Evolutionary conservation across 2,113 vertebrate species (phyloP), one percentile per base, ranked within the genome.

Genomic region (Ageneiosus marmoratus): DNA sequence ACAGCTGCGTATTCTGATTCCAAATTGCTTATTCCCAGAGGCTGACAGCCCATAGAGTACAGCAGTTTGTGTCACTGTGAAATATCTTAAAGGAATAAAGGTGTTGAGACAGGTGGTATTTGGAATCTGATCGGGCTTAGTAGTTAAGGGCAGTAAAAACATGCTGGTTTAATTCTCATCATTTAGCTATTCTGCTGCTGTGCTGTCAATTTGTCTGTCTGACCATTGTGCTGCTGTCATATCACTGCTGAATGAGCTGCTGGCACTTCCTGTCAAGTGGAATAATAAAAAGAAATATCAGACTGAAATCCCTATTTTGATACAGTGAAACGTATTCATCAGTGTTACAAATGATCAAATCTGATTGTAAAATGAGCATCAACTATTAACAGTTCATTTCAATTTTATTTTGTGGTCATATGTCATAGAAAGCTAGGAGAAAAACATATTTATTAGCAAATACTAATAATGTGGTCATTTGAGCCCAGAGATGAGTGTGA

Each of bases 11-110:
- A 72, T 70, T 46, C 53, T 48, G 32, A 77, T 53, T 70, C 50
- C 55, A 55, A 76, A 76, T 55, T 37, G 73, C 73, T 77, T 65
- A 50, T 63, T 83, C 73, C 60, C 73, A 83, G 63, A 72, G 82
- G 63, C 75, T 72, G 55, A 84, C 76, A 78, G 65, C 65, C 75
- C 82, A 22, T 20, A 5, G 41, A 11, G 27, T 48, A 72, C 77
- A 62, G 53, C 58, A 27, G 55, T 79, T 60, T 50, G 37, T 60
- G 55, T 62, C 53, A 58, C 41, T 46, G 15, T 79, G 65, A 84
- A 72, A 78, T 62, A 60, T 73, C 76, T 62, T 48, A 16, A 7
- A 69, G 29, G 65, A 62, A 79, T 79, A 79, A 72, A 72, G 41
- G 37, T 83, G 34, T 76, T 76, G 72, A 29, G 62, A 65, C 74